Evolutionary conservation across 2,797 vertebrate genomes (phyloP).

Genomic region (Holocentrus rufus): DNA sequence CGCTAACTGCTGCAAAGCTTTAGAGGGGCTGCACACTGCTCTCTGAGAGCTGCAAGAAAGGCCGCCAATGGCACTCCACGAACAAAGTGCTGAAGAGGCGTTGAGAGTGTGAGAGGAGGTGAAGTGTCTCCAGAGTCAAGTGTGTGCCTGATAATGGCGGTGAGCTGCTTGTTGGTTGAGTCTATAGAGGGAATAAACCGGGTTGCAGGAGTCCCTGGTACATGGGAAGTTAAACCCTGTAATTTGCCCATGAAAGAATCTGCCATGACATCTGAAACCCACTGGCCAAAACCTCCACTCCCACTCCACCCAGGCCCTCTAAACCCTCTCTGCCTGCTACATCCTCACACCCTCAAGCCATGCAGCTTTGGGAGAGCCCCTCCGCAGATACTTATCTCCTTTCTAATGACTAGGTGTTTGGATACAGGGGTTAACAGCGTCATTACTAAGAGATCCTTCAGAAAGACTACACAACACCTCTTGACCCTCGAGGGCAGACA

Average conservation of each 20-base stretch:
- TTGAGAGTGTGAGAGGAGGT: slow-evolving; percentile 70
- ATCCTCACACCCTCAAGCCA: slow-evolving; percentile 73
- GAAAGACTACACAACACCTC: slow-evolving; percentile 43
- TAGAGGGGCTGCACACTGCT: slow-evolving; percentile 62
- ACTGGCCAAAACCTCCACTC: slow-evolving; percentile 69
- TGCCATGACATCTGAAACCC: slow-evolving; percentile 80
- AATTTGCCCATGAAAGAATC: slow-evolving; percentile 79
- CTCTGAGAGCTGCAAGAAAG: slow-evolving; percentile 49
- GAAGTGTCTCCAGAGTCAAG: slow-evolving; percentile 76
- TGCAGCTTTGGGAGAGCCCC: slow-evolving; percentile 67
- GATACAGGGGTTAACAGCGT: slow-evolving; percentile 71
- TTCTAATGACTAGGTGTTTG: slow-evolving; percentile 77
- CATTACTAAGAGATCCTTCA: slow-evolving; percentile 72
- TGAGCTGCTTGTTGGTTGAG: slow-evolving; percentile 70
- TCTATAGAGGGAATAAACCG: slow-evolving; percentile 69
- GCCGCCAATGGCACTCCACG: slow-evolving; percentile 46
- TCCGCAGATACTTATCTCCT: slow-evolving; percentile 81
- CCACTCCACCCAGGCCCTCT: slow-evolving; percentile 45
- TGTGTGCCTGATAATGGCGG: slow-evolving; percentile 67
- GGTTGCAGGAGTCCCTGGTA: slow-evolving; percentile 64
- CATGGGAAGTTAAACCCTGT: slow-evolving; percentile 76
- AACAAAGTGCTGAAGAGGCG: slow-evolving; percentile 72
- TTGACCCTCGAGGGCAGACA: slow-evolving; percentile 55
- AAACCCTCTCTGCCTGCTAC: slow-evolving; percentile 58
- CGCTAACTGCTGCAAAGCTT: slow-evolving; percentile 70